These are phyloP conservation scores for Watsonalla cultraria DNA, from an alignment of 2,888 invertebrate species.

Conservation along the genomic window DNA sequence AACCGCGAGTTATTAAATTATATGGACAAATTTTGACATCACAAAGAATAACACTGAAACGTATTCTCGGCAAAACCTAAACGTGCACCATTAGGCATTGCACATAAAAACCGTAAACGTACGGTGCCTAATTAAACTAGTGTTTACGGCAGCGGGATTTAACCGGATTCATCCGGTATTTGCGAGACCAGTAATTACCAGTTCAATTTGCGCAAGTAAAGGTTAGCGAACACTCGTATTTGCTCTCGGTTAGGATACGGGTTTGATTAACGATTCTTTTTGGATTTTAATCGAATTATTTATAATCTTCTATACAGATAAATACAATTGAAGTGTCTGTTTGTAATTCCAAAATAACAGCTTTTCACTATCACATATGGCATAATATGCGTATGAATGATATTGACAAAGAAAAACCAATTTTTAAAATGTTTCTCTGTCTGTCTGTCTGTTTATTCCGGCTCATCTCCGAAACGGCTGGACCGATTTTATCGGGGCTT, in stretches of 20 bases:
- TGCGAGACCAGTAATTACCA: constrained; percentile 36
- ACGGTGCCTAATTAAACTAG: constrained; percentile 19
- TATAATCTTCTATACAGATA: background rate
- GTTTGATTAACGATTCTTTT: background rate
- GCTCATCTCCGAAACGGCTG: too few species aligned
- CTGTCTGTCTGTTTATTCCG: too few species aligned
- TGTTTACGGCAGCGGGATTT: constrained; percentile 25
- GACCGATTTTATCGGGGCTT: too few species aligned
- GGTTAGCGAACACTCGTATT: constrained; percentile 7
- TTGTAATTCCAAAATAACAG: too few species aligned
- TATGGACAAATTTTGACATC: too few species aligned
- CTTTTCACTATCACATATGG: too few species aligned
- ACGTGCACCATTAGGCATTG: background rate
- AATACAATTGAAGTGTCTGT: too few species aligned
- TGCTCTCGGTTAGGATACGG: background rate
- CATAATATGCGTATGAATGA: too few species aligned
- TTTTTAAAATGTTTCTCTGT: too few species aligned
- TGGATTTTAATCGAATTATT: background rate
- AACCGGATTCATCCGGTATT: constrained; percentile 29
- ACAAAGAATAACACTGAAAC: too few species aligned
- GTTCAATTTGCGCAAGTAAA: constrained; percentile 27
- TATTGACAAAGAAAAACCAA: too few species aligned
- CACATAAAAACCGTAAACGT: constrained; percentile 11
- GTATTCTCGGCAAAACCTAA: background rate
- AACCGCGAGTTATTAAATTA: too few species aligned